A percentile compares a stretch with the other conserved stretches of the same genome.
phyloP scores from a whole-genome alignment of 2,797 vertebrate genomes.

The Avahi laniger region DNA sequence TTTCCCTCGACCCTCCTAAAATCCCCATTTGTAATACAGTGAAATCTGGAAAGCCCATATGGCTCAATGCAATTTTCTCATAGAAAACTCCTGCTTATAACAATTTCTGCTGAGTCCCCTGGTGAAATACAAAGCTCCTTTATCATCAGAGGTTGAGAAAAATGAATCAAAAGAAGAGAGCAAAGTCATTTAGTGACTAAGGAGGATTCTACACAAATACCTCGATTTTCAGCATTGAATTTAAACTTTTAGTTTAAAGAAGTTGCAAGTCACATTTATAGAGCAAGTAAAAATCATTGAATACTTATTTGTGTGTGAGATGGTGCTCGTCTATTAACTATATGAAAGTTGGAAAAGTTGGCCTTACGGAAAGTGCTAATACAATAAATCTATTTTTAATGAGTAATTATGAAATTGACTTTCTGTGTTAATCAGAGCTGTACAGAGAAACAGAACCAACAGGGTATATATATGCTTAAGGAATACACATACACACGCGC shows the following conservation, averaged over 20 bases:
- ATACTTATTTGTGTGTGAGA: neutral
- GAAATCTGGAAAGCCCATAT: constrained; percentile 44
- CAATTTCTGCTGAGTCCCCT: constrained; percentile 38
- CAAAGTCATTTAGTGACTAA: neutral
- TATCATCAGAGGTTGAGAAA: constrained; percentile 47
- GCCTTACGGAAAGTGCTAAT: neutral
- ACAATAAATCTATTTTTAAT: neutral
- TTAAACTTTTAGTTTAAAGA: neutral
- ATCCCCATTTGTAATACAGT: constrained; percentile 41
- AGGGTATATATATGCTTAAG: neutral
- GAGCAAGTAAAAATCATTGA: neutral
- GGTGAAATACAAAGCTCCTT: constrained; percentile 51
- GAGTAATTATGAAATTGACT: neutral
- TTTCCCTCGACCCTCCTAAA: constrained; percentile 52
- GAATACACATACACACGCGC: no score
- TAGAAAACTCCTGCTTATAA: constrained; percentile 56
- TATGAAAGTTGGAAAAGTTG: neutral
- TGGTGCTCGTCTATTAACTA: neutral
- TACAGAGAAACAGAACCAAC: neutral
- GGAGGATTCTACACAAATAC: neutral
- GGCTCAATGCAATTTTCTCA: constrained; percentile 64
- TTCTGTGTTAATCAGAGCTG: neutral
- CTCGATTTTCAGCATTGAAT: neutral
- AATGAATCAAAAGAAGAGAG: neutral
- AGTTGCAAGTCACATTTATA: neutral